Base-by-base conservation (phyloP, 2,888 invertebrate genomes). In the Aricia artaxerxes region DNA sequence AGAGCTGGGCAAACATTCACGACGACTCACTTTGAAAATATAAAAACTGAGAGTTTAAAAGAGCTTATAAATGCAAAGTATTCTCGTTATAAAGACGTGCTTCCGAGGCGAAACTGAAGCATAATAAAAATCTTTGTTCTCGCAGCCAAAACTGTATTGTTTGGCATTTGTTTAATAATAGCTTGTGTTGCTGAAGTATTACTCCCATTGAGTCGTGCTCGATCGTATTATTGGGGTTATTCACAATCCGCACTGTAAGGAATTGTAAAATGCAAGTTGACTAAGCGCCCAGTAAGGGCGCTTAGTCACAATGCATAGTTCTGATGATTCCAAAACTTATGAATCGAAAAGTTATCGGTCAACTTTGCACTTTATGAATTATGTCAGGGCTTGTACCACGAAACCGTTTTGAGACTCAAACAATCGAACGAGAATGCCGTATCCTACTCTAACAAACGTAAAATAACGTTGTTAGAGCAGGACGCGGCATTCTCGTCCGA, bases 71-170 rank as follows among this genome's bases (percentile, higher is more conserved):
- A 86, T 85, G 85, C 83, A 84, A 85, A 88, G 85, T 84, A 86
- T 84, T 86, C 85, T 83, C 83, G 85, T 84, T 87, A 86, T 86
- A 88, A 87, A 88, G 87, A 88, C 86, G 82, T 84, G 87, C 86
- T 87, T 84, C 85, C 87, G 84, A 88, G 90, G 89, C 87, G 84
- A 86, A 87, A 86, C 87, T 85, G 87, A 88, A 88, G 85, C 87
- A 86, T 53, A 88, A 87, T 88, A 89, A 88, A 88, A 84, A 87
- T 89, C 92, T 92, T 93, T 93, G 93, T 94, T 93, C 91, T 90
- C 83, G 86, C 87, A 92, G 93, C 90, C 93, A 93, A 93, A 94
- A 93, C 93, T 93, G 90, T 88, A 87, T 84, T 90, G 92, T 92
- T 92, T 91, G 89, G 88, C 88, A 87, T 89, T 91, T 87, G 89